Evolutionary conservation across 2,888 invertebrate species (phyloP).

Genomic region (Ichneumoninae sp.): DNA sequence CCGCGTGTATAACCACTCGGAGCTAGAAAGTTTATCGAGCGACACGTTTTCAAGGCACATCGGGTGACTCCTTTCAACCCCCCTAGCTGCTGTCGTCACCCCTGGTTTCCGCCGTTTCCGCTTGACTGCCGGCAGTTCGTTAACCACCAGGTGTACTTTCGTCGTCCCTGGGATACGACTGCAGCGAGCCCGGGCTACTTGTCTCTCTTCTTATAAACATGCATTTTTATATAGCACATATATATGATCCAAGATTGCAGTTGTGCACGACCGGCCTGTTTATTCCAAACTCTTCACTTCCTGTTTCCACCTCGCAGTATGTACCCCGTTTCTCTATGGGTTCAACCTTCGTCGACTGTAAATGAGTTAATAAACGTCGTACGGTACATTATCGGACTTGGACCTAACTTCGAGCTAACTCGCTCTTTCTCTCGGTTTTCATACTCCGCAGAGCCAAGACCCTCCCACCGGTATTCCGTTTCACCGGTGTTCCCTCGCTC

Average conservation of each 20-base stretch:
- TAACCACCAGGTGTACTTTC: conserved; percentile 69
- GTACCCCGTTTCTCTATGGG: conserved; percentile 2
- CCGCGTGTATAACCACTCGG: conserved; percentile 27
- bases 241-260: conserved; percentile 53
- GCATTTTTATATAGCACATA: conserved; percentile 10
- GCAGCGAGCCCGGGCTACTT: not conserved
- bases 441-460: not conserved
- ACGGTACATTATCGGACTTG: conserved; percentile 32
- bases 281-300: conserved; percentile 27
- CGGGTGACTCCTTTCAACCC: conserved; percentile 37
- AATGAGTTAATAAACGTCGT: conserved; percentile 58
- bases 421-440: conserved; percentile 7
- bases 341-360: conserved; percentile 19
- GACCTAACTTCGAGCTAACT: conserved; percentile 16
- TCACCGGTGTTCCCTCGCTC: not conserved
- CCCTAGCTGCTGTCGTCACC: conserved; percentile 20
- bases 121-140: conserved; percentile 65
- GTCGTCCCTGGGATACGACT: conserved; percentile 29
- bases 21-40: conserved; percentile 69
- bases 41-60: conserved; percentile 69
- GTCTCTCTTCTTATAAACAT: conserved; percentile 13
- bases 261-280: conserved; percentile 31
- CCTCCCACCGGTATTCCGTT: conserved; percentile 1
- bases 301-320: not conserved
- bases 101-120: conserved; percentile 20